Evolutionary conservation across 2,797 vertebrate genomes (phyloP).

Genomic region (Chelon auratus): DNA sequence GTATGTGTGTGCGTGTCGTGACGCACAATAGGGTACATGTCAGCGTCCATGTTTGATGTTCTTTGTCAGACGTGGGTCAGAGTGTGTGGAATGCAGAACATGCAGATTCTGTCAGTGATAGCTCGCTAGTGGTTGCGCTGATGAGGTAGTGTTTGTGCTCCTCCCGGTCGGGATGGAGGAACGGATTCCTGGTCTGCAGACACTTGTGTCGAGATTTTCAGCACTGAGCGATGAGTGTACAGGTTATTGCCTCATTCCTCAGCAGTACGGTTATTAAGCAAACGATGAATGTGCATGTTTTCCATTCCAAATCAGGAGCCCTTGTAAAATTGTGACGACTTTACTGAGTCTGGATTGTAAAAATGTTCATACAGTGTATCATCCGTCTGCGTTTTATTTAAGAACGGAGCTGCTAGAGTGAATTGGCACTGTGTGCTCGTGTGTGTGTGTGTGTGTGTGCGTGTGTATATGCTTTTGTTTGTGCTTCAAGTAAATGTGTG

Average conservation of each 20-base stretch:
- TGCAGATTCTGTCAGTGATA: constrained; percentile 66
- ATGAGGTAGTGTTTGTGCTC: constrained; percentile 56
- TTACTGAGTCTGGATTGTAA: constrained; percentile 64
- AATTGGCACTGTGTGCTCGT: constrained; percentile 10
- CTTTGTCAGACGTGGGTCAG: constrained; percentile 70
- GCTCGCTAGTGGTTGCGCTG: constrained; percentile 42
- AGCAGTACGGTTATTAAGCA: constrained; percentile 43
- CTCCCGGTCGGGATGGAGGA: constrained; percentile 26
- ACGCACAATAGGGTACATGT: constrained; percentile 58
- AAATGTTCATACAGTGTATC: constrained; percentile 50
- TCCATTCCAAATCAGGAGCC: constrained; percentile 59
- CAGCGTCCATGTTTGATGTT: constrained; percentile 65
- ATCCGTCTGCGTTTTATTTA: constrained; percentile 43
- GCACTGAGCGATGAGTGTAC: constrained; percentile 26
- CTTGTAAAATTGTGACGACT: constrained; percentile 58
- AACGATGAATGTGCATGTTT: constrained; percentile 43
- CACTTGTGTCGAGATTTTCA: constrained; percentile 30
- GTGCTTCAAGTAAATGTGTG: constrained; percentile 23
- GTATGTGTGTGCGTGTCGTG: constrained; percentile 52
- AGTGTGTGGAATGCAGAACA: constrained; percentile 74
- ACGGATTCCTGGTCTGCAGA: constrained; percentile 34
- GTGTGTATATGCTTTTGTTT: constrained; percentile 1
- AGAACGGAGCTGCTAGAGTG: constrained; percentile 29
- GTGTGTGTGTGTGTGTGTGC: constrained; percentile 39
- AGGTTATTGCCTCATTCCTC: constrained; percentile 51